Evolutionary conservation across 2,888 invertebrate genomes (phyloP).

Genomic region (Dyspetes luteomarginatus): DNA sequence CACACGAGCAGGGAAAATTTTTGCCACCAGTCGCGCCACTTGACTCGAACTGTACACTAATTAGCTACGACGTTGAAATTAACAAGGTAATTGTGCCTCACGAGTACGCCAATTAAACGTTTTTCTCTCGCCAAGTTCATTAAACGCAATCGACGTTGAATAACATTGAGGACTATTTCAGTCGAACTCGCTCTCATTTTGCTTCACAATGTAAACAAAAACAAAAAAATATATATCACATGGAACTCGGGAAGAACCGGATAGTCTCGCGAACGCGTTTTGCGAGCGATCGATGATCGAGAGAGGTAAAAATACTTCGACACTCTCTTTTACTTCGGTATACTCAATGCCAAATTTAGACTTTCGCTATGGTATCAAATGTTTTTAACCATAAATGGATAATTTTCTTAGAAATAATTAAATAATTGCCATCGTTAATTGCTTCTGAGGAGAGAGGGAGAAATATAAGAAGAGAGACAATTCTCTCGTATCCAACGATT

Average conservation of each 20-base stretch:
- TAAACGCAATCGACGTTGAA: neutral
- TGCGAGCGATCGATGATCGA: conserved; percentile 41
- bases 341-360: conserved; percentile 59
- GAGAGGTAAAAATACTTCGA: conserved; percentile 13
- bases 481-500: conserved; percentile 27
- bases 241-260: conserved; percentile 7
- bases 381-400: conserved; percentile 23
- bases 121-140: neutral
- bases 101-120: too few species aligned
- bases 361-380: conserved; percentile 56
- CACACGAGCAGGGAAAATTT: too few species aligned
- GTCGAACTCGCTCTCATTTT: conserved; percentile 26
- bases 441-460: conserved; percentile 16
- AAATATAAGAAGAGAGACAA: conserved; percentile 2
- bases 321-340: conserved; percentile 10
- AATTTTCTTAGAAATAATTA: conserved; percentile 60
- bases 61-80: too few species aligned
- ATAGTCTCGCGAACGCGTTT: conserved; percentile 25
- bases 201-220: neutral
- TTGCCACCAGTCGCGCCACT: too few species aligned
- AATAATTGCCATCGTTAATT: conserved; percentile 63
- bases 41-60: too few species aligned
- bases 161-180: conserved; percentile 49
- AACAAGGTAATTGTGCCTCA: too few species aligned
- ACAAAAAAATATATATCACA: neutral